Evolutionary conservation across 1,140 invertebrate genomes (phyloP).

Genomic region (Plectrocnemia conspersa): DNA sequence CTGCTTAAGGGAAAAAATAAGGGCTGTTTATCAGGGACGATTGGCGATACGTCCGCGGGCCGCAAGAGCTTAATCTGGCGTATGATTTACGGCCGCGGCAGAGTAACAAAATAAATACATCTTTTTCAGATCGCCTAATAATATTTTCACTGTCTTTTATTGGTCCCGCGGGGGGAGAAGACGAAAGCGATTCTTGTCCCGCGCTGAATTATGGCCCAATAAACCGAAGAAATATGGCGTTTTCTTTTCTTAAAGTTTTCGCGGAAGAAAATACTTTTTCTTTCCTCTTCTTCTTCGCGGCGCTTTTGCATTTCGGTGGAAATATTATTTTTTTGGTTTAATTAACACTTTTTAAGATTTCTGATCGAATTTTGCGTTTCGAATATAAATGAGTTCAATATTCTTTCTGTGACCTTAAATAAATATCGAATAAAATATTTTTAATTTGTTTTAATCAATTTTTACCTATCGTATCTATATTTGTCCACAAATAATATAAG

Average conservation of each 20-base stretch:
- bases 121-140: constrained; percentile 17
- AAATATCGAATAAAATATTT: background rate
- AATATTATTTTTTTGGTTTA: background rate
- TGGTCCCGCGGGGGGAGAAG: constrained; percentile 14
- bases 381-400: background rate
- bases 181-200: constrained; percentile 12
- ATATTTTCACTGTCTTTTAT: constrained; percentile 24
- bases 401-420: background rate
- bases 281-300: no score
- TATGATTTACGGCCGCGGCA: constrained; percentile 6
- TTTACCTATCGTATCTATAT: no score
- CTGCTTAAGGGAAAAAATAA: no score
- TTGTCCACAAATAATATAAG: no score
- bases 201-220: constrained; percentile 20
- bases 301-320: background rate
- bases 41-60: no score
- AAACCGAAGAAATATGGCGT: constrained; percentile 22
- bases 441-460: no score
- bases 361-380: background rate
- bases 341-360: constrained; percentile 2
- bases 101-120: constrained; percentile 20
- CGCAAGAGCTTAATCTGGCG: no score
- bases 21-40: no score
- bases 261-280: no score
- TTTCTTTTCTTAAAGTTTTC: constrained; percentile 5